These are phyloP conservation scores for Calonectris borealis DNA, from an alignment of 2,113 vertebrate species.

Conservation along the genomic window DNA sequence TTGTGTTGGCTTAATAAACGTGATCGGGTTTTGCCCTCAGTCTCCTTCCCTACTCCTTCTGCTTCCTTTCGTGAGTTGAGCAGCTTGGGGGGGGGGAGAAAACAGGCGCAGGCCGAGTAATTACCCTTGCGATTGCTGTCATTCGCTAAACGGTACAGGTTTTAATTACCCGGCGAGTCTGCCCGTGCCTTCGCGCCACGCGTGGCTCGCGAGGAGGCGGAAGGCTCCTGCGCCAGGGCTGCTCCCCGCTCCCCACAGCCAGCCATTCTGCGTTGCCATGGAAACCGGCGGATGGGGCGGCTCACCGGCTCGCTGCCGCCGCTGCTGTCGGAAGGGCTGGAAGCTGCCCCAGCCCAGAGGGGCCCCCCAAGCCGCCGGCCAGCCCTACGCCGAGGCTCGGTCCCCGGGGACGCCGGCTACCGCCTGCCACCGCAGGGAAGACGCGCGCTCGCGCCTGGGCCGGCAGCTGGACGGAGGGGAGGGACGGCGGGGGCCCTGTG, in stretches of 20 bases:
- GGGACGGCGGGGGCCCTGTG: too few relatives aligned
- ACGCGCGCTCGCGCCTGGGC: too few relatives aligned
- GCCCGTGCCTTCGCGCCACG: not conserved
- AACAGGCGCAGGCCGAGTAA: not conserved
- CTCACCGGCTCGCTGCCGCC: not conserved
- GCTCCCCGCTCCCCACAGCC: not conserved
- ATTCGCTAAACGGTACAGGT: constrained; percentile 1
- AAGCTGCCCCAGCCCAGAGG: not conserved
- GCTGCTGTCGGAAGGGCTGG: not conserved
- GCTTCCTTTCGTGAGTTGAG: not conserved
- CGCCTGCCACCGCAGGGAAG: too few relatives aligned
- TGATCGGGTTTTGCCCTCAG: constrained; percentile 59
- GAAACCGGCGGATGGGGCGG: constrained; percentile 14
- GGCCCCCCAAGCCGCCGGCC: not conserved
- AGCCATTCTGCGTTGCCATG: not conserved
- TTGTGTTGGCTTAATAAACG: constrained; percentile 68
- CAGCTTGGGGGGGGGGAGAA: not conserved
- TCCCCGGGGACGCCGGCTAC: not conserved
- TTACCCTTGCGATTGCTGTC: constrained; percentile 42
- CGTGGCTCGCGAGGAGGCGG: not conserved
- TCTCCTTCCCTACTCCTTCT: not conserved
- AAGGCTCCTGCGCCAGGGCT: not conserved
- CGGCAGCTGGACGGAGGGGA: too few relatives aligned
- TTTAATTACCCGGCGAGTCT: constrained; percentile 49
- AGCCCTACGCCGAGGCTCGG: not conserved